These are phyloP conservation scores for Pollenia labialis DNA, from an alignment of 2,888 invertebrate species.

Conservation along the genomic window DNA sequence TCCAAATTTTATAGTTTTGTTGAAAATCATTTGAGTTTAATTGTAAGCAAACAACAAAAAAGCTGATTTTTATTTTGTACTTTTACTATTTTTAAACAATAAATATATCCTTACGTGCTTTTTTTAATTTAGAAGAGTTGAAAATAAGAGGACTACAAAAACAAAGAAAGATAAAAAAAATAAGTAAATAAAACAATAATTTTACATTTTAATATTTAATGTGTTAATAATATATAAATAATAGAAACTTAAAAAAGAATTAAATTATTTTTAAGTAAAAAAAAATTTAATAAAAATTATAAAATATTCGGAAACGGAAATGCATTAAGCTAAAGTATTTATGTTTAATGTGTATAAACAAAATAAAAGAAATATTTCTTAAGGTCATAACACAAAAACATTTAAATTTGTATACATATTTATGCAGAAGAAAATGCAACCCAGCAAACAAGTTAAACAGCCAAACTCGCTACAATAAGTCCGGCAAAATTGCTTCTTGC, in stretches of 20 bases:
- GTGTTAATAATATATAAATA: background rate
- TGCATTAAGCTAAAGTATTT: constrained; percentile 51
- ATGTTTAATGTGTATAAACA: background rate
- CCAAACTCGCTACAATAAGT: too few species aligned
- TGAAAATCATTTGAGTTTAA: constrained; percentile 3
- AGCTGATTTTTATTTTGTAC: constrained; percentile 10
- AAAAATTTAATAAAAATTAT: background rate
- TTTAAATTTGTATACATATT: constrained; percentile 27
- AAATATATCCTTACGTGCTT: background rate
- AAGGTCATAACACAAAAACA: constrained; percentile 54
- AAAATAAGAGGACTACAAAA: constrained; percentile 46
- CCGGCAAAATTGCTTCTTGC: too few species aligned
- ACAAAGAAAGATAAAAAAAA: constrained; percentile 28
- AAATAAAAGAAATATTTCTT: constrained; percentile 31
- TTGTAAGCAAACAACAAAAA: constrained; percentile 43
- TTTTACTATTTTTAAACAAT: constrained; percentile 5
- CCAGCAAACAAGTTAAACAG: constrained; percentile 15
- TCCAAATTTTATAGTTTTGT: constrained; percentile 11
- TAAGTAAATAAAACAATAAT: background rate
- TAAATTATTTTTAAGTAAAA: background rate
- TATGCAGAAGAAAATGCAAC: constrained; percentile 25
- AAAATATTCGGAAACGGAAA: constrained; percentile 50
- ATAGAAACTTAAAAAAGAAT: background rate
- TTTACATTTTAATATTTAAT: background rate
- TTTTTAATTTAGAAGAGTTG: constrained; percentile 35